Evolutionary conservation across 2,888 invertebrate species (phyloP).

Genomic region (Drosophila nr. perissopoda): DNA sequence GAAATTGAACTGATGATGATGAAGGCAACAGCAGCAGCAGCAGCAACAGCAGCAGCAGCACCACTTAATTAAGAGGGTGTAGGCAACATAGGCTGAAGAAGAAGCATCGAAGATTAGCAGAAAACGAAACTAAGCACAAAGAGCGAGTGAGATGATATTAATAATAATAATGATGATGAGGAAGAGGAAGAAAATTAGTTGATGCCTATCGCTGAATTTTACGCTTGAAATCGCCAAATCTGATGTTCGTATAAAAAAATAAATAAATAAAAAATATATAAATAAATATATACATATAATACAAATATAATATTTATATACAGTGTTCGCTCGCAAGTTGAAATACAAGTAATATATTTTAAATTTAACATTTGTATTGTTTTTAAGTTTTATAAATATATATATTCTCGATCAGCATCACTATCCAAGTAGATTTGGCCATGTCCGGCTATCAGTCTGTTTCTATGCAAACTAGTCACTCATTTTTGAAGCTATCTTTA

Average conservation of each 20-base stretch:
- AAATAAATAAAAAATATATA: neutral
- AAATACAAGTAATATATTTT: neutral
- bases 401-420: neutral
- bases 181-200: constrained; percentile 30
- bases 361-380: neutral
- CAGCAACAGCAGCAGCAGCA: constrained; percentile 10
- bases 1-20: constrained; percentile 44
- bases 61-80: constrained; percentile 77
- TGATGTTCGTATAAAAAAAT: neutral
- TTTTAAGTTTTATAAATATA: neutral
- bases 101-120: constrained; percentile 1
- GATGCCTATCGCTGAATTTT: constrained; percentile 50
- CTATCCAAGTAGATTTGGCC: neutral
- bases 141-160: constrained; percentile 4
- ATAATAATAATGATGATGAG: constrained; percentile 24
- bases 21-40: constrained; percentile 23
- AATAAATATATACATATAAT: neutral
- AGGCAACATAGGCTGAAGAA: constrained; percentile 4
- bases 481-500: neutral
- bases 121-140: constrained; percentile 2
- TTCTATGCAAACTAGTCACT: neutral
- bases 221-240: constrained; percentile 39
- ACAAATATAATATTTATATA: neutral
- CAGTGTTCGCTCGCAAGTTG: neutral
- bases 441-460: neutral